Evolutionary conservation across 2,888 invertebrate genomes (phyloP).

Genomic region (Callyntrura sp.): DNA sequence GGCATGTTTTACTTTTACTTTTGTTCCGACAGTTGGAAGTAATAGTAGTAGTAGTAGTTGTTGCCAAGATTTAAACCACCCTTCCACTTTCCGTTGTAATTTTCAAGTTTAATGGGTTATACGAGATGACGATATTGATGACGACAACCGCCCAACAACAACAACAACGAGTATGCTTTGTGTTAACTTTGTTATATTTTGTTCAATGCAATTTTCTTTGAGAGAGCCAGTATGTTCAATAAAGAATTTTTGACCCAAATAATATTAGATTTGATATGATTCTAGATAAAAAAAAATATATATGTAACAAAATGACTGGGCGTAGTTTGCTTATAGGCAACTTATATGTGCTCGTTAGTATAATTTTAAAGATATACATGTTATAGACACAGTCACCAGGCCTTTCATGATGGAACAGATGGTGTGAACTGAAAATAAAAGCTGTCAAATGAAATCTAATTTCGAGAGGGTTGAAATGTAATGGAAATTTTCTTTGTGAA

Average conservation of each 20-base stretch:
- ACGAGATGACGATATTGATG: slow-evolving; percentile 15
- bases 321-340: background rate
- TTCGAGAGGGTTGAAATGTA: slow-evolving; percentile 27
- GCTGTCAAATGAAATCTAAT: slow-evolving; percentile 61
- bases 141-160: slow-evolving; percentile 18
- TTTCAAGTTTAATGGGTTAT: slow-evolving; percentile 53
- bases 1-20: background rate
- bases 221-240: slow-evolving; percentile 32
- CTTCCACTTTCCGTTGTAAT: background rate
- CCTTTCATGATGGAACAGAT: slow-evolving; percentile 52
- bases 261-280: background rate
- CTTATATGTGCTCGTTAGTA: no score
- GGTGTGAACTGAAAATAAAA: slow-evolving; percentile 61
- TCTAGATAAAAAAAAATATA: background rate
- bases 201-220: slow-evolving; percentile 33
- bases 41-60: background rate
- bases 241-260: slow-evolving; percentile 52
- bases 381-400: background rate
- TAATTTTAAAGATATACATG: background rate
- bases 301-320: background rate
- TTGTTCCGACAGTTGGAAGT: background rate
- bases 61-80: slow-evolving; percentile 49
- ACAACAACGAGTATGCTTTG: slow-evolving; percentile 23
- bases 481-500: background rate
- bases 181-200: background rate